Evolutionary conservation across 2,888 invertebrate species (phyloP).

Genomic region (Dryomyza anilis): DNA sequence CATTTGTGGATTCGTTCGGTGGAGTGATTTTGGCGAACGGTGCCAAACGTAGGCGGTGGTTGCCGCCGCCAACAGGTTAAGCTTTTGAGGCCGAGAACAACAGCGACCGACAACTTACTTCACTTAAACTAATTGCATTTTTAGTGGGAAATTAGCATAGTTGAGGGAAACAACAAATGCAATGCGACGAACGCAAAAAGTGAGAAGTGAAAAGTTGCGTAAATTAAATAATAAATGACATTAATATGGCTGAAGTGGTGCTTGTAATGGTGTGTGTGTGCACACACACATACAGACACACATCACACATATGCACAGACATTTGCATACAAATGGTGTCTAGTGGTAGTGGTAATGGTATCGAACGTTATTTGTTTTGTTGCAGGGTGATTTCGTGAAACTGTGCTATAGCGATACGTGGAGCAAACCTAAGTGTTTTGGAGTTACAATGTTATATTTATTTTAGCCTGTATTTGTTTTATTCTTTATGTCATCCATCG

Average conservation of each 20-base stretch:
- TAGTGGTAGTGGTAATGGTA: too few relatives aligned
- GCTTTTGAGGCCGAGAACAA: slow-evolving; percentile 18
- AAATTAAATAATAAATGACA: too few relatives aligned
- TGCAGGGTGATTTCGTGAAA: slow-evolving; percentile 41
- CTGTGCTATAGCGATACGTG: slow-evolving; percentile 56
- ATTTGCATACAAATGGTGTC: slow-evolving; percentile 30
- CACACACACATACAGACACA: background rate
- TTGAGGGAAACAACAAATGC: background rate
- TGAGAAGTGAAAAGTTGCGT: too few relatives aligned
- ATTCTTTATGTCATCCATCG: too few relatives aligned
- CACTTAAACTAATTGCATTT: slow-evolving; percentile 26
- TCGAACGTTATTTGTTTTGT: background rate
- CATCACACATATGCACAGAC: background rate
- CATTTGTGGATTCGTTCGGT: slow-evolving; percentile 11
- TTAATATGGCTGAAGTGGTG: too few relatives aligned
- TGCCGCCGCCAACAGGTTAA: background rate
- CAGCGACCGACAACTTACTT: slow-evolving; percentile 12
- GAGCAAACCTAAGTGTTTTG: slow-evolving; percentile 52
- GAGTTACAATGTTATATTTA: slow-evolving; percentile 49
- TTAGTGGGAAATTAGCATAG: slow-evolving; percentile 12
- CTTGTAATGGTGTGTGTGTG: background rate
- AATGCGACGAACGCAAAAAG: background rate
- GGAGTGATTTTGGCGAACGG: too few relatives aligned
- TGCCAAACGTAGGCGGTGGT: background rate
- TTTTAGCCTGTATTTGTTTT: slow-evolving; percentile 3